Percentiles rank a stretch among this genome's conserved stretches.
These are phyloP conservation scores for Drosophila dunni DNA, from an alignment of 1,140 invertebrate genomes.

Conservation along the genomic window DNA sequence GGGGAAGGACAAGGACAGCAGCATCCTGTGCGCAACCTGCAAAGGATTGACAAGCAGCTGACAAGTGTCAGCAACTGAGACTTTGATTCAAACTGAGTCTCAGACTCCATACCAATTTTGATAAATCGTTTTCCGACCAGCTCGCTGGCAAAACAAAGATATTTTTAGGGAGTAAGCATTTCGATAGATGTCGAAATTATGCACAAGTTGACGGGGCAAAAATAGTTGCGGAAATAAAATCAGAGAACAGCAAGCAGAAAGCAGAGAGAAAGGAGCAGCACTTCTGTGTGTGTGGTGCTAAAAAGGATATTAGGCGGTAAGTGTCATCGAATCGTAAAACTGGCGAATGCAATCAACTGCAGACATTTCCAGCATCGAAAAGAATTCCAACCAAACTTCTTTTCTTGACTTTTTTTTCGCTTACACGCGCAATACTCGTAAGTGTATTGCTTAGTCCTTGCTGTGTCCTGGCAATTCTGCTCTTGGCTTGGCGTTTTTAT, in stretches of 20 bases:
- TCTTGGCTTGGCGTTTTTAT: constrained; percentile 56
- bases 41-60: constrained; percentile 77
- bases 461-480: background rate
- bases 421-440: constrained; percentile 71
- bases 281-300: constrained; percentile 35
- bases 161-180: background rate
- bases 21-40: constrained; percentile 74
- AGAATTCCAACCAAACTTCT: background rate
- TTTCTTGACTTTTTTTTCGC: constrained; percentile 57
- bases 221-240: constrained; percentile 73
- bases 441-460: constrained; percentile 20
- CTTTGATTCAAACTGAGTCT: too few relatives aligned
- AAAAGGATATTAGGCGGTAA: constrained; percentile 76
- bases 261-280: background rate
- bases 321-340: constrained; percentile 80
- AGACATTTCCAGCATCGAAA: constrained; percentile 53
- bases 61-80: constrained; percentile 60
- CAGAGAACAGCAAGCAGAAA: constrained; percentile 13
- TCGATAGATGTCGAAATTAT: constrained; percentile 57
- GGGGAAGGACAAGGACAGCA: constrained; percentile 7
- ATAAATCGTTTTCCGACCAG: constrained; percentile 22
- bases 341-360: constrained; percentile 74
- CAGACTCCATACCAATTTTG: background rate
- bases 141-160: constrained; percentile 15
- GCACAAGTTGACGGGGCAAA: constrained; percentile 37